Base-by-base conservation (phyloP, 1,140 invertebrate genomes). In the Sinella curviseta region DNA sequence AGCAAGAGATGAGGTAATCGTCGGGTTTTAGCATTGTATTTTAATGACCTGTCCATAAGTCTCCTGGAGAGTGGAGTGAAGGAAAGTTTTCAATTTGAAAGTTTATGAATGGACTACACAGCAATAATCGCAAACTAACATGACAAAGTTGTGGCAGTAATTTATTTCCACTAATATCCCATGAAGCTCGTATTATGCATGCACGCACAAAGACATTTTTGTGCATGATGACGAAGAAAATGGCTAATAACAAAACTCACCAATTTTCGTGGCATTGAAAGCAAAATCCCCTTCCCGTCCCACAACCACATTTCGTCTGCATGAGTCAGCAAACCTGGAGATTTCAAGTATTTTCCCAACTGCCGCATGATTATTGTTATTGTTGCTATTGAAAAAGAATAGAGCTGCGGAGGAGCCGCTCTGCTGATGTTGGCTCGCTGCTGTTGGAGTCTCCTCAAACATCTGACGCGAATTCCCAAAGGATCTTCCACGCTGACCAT, bases 221-320 rank as follows among this genome's bases (percentile, higher is more conserved):
- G n/a, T 48, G 39, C 39, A 48, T 8, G 20, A 20, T 8, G 20
- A 48, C 8, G 8, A 20, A 20, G 8, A 48, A 48, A 48, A 8
- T 48, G 20, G 39, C 39, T 48, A 48, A 48, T 48, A 8, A 14
- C 57, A 60, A 14, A 17, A 60, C 74, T 36, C 28, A 75, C 74
- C 74, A 48, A 75, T 36, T 75, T 75, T 75, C 2, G 74, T 75
- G 1, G 39, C 24, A 75, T 75, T 75, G 74, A 75, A 75, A 48
- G 74, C 74, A 12, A 36, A 24, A 4, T 75, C 34, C 16, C 74
- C 74, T 26, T 48, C 17, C 36, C 74, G 74, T 75, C 74, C 74
- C 12, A 75, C 14, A 26, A 26, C 36, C 34, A 75, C 74, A 54
- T 75, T 75, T 36, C 74, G 74, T 75, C 39, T 36, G 74, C 74